Conservation (phyloP, 2,797 vertebrate species). For the Sebastes trivittatus region DNA sequence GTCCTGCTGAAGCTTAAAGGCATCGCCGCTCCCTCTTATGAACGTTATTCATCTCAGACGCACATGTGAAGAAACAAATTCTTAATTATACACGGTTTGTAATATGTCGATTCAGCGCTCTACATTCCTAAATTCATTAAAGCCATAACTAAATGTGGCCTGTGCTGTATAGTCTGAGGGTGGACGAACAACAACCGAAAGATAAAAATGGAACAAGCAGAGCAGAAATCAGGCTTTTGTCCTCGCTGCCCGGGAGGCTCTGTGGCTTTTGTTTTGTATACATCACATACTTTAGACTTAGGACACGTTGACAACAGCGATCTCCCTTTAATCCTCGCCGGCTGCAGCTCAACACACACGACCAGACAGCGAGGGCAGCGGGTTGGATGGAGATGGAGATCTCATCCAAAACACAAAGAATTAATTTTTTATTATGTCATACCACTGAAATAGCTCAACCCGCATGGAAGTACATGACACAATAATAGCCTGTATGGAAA, state of each 20-base stretch:
- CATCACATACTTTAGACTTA: constrained; percentile 32
- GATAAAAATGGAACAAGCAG: constrained; percentile 40
- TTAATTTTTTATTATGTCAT: background rate
- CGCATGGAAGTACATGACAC: background rate
- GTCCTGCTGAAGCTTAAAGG: background rate
- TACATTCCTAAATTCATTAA: constrained; percentile 53
- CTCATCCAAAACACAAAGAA: constrained; percentile 5
- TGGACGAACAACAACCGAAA: background rate
- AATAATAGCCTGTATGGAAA: background rate
- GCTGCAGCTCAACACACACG: constrained; percentile 28
- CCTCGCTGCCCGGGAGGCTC: constrained; percentile 47
- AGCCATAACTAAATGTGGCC: background rate
- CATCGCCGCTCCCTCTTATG: constrained; percentile 6
- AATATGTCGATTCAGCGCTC: constrained; percentile 58
- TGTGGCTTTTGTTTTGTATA: constrained; percentile 65
- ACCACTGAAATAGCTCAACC: background rate
- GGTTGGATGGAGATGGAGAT: background rate
- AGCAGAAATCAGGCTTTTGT: constrained; percentile 51
- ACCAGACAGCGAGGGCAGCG: background rate
- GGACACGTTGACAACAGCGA: constrained; percentile 35
- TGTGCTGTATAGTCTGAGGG: background rate
- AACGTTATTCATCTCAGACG: constrained; percentile 17
- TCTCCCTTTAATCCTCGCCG: constrained; percentile 42
- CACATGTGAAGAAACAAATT: constrained; percentile 21
- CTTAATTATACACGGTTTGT: constrained; percentile 54